phyloP scores from a whole-genome alignment of 2,113 vertebrate species.

The Falco punctatus region DNA sequence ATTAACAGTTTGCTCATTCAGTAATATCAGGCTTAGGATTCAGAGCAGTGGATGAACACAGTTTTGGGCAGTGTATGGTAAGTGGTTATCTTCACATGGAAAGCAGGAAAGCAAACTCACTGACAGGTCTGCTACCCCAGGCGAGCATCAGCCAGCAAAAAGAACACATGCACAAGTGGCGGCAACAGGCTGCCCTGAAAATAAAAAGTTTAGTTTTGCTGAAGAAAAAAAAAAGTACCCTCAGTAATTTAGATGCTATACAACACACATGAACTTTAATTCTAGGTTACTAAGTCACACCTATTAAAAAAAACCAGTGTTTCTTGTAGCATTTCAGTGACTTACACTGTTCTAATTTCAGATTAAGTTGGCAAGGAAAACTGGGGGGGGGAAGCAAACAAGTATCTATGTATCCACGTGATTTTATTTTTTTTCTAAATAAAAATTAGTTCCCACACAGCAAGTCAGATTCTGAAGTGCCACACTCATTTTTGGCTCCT shows the following conservation, averaged over 20 bases:
- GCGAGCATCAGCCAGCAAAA: neutral
- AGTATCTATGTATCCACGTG: neutral
- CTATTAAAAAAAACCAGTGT: neutral
- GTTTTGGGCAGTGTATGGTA: neutral
- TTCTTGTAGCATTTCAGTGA: constrained; percentile 12
- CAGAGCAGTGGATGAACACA: neutral
- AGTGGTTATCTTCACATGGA: neutral
- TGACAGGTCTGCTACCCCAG: neutral
- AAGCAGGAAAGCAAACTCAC: neutral
- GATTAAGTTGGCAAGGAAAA: constrained; percentile 14
- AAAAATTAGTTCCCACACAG: constrained; percentile 52
- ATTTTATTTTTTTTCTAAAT: constrained; percentile 40
- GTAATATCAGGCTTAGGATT: neutral
- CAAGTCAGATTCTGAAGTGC: constrained; percentile 27
- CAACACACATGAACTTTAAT: constrained; percentile 7
- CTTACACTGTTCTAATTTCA: constrained; percentile 36
- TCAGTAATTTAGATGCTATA: neutral
- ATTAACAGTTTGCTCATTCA: neutral
- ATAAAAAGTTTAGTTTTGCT: neutral
- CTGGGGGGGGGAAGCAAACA: neutral
- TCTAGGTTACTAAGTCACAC: constrained; percentile 22
- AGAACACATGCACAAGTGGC: rapidly evolving
- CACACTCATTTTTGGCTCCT: constrained; percentile 39
- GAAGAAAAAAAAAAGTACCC: neutral
- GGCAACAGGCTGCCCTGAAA: neutral